Base-by-base conservation (phyloP, 2,113 vertebrate species). In the Ptychochromis oligacanthus region DNA sequence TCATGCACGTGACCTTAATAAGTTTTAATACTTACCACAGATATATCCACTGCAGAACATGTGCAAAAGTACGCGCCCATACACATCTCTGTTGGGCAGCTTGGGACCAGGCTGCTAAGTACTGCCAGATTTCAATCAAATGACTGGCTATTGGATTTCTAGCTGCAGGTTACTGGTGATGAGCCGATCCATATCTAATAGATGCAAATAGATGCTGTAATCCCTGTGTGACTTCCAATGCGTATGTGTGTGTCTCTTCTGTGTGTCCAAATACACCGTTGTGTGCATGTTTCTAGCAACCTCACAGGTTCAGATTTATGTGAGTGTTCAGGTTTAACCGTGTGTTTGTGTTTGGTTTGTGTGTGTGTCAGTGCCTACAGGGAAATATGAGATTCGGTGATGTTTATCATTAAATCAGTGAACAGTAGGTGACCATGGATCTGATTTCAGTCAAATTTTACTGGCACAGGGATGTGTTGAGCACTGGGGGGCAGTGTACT, bases 401-500 rank as follows among this genome's bases (percentile, higher is more conserved):
- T 87, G 31, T 79, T 83, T 83, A 46, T 84, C 76, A 77, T 86
- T 56, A 58, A 87, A 87, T 89, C 77, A 77, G 84, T 82, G 84
- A 90, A 82, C 79, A 74, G 87, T 75, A 90, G 89, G 85, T 77
- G 62, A 89, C 18, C 58, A 5, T 46, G 55, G 81, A 79, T 90
- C 67, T 83, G 40, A 77, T 85, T 93, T 90, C 86, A 70, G 46
- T 43, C n/a, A 46, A 58, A 26, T 83, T 86, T 89, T 62, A 75
- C 80, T 65, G 88, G 80, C 87, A 79, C 34, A 34, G 46, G 77
- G 88, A 85, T 5, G 14, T 61, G 77, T 86, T 84, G 88, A 92
- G 89, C 93, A 89, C 93, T 91, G 64, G 93, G 89, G 89, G 94
- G 94, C 92, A 93, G 92, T 93, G 89, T 89, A 90, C 85, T 64